These are phyloP conservation scores for Atta colombica DNA, from an alignment of 1,140 invertebrate genomes.

Conservation along the genomic window DNA sequence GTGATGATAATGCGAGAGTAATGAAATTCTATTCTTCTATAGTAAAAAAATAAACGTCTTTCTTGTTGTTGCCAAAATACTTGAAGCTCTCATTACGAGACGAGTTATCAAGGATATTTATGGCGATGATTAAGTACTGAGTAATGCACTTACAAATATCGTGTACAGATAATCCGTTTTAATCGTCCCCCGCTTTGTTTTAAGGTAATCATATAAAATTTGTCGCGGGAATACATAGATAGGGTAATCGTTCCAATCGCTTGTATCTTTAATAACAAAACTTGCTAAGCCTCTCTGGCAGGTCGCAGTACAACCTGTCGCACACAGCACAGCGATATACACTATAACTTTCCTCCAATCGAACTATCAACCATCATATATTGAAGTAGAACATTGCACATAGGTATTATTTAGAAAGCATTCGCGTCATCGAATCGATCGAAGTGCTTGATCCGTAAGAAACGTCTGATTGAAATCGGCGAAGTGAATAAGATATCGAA, in stretches of 20 bases:
- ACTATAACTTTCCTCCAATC: constrained; percentile 46
- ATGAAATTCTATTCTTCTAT: constrained; percentile 30
- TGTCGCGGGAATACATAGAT: constrained; percentile 30
- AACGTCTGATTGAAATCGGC: not conserved
- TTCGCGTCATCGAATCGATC: constrained; percentile 60
- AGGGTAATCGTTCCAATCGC: constrained; percentile 55
- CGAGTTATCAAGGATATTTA: constrained; percentile 34
- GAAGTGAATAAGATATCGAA: not conserved
- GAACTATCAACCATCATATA: constrained; percentile 34
- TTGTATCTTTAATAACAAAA: constrained; percentile 61
- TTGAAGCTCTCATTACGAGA: not conserved
- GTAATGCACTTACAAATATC: constrained; percentile 50
- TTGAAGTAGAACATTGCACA: constrained; percentile 40
- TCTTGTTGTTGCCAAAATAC: constrained; percentile 27
- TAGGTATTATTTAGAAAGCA: constrained; percentile 56
- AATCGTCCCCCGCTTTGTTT: constrained; percentile 1
- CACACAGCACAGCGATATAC: not conserved
- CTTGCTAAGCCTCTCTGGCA: constrained; percentile 34
- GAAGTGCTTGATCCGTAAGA: constrained; percentile 28
- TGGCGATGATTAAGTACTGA: not conserved
- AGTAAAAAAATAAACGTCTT: constrained; percentile 8
- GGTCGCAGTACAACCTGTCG: constrained; percentile 28
- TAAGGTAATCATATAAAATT: constrained; percentile 48
- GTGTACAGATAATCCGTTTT: constrained; percentile 31
- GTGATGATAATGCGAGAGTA: not conserved